Percentiles rank a stretch among this genome's conserved stretches.
phyloP scores from a whole-genome alignment of 2,113 vertebrate genomes.

The Bambusicola thoracicus region DNA sequence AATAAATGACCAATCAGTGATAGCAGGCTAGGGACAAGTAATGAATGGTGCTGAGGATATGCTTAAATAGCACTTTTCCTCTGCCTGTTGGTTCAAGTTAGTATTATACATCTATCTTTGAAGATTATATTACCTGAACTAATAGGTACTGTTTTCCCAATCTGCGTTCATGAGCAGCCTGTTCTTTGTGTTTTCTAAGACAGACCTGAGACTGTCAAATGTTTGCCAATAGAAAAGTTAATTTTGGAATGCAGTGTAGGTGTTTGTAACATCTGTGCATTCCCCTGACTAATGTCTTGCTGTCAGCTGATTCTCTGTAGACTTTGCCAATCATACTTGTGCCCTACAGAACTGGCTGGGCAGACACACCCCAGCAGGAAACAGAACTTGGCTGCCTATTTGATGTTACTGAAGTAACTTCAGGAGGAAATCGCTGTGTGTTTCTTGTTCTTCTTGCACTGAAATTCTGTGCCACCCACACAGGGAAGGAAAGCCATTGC shows the following conservation, averaged over 20 bases:
- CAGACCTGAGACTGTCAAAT: background rate
- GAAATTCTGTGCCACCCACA: background rate
- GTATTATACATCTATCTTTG: background rate
- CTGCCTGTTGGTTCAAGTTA: background rate
- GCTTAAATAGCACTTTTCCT: background rate
- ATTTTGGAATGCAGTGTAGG: slow-evolving; percentile 52
- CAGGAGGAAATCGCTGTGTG: background rate
- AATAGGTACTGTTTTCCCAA: slow-evolving; percentile 6
- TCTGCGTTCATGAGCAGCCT: slow-evolving; percentile 20
- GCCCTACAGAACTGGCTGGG: background rate
- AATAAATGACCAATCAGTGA: background rate
- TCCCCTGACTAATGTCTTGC: slow-evolving; percentile 36
- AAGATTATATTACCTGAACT: slow-evolving; percentile 14
- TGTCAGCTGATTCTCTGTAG: slow-evolving; percentile 40
- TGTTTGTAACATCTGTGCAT: slow-evolving; percentile 54
- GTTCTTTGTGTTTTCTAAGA: slow-evolving; percentile 12
- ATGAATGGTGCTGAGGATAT: background rate
- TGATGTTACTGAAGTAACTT: background rate
- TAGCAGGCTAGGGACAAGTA: background rate
- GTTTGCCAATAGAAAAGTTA: slow-evolving; percentile 65
- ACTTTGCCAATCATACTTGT: background rate
- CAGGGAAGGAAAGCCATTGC: background rate
- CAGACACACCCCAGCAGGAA: background rate
- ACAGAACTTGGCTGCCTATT: background rate
- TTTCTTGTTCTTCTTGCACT: background rate